Base-by-base conservation (phyloP, 2,113 vertebrate genomes). In the Taxidea taxus region DNA sequence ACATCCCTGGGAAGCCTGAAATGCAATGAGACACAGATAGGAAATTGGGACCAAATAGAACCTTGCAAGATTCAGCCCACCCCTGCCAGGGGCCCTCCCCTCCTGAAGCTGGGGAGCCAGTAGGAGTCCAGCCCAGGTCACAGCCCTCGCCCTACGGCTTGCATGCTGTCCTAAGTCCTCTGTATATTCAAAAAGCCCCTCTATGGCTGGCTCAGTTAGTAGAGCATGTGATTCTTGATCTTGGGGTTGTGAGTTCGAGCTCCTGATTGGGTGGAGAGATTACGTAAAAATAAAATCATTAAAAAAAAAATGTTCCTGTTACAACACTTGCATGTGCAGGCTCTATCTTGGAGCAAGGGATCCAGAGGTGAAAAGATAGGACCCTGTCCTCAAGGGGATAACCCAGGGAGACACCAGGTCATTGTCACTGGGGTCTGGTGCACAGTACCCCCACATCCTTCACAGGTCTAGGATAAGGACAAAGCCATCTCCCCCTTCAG, bases 371-470 rank as follows among this genome's bases (percentile, higher is more conserved):
- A 16, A 58, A 88, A 44, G 4, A 7, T 5, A 85, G 25, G 68
- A 31, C 25, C 13, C 42, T 12, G 56, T 31, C 8, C n/a, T 49
- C 54, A 31, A 31, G 34, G 44, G 3, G 74, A 37, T 1, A 21
- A 39, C 60, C n/a, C 74, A 44, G 49, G 83, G 58, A 42, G 91
- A 64, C 7, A 15, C 27, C n/a, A 10, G 72, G 47, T 31, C 14
- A 21, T 20, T 11, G 31, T 58, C 49, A 18, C 16, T 15, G 18
- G 60, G 49, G 27, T 77, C 21, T 37, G 74, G 20, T 8, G 14
- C 12, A 34, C 47, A 11, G 66, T 0, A 11, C 37, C 47, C 12
- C 37, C 23, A 12, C 6, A 0, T 0, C 89, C 60, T 29, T 3
- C 37, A 25, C 6, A 58, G 21, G 29, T 14, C 34, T 25, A 39